phyloP scores from a whole-genome alignment of 2,113 vertebrate species.

The Gymnarchus niloticus region DNA sequence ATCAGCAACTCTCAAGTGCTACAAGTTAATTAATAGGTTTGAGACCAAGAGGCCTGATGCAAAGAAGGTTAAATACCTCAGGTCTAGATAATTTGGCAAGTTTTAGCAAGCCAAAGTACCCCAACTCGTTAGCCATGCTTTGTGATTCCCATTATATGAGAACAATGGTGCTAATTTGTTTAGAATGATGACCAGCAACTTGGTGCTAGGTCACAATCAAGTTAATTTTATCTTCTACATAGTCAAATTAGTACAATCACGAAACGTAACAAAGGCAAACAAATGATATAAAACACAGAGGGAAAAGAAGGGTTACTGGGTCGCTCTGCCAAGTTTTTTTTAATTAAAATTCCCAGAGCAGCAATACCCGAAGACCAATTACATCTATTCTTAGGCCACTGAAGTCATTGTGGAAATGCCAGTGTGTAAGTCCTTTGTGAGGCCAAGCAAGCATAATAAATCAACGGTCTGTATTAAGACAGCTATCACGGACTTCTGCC shows the following conservation, averaged over 20 bases:
- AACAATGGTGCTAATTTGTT: background rate
- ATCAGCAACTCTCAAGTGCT: background rate
- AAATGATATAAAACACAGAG: background rate
- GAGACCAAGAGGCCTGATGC: background rate
- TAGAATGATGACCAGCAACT: background rate
- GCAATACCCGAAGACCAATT: slow-evolving; percentile 16
- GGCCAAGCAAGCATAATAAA: slow-evolving; percentile 18
- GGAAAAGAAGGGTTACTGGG: background rate
- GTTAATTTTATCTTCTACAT: background rate
- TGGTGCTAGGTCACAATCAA: background rate
- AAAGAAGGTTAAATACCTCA: background rate
- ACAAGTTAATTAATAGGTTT: slow-evolving; percentile 5
- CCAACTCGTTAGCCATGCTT: background rate
- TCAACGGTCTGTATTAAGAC: slow-evolving; percentile 12
- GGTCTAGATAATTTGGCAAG: slow-evolving; percentile 7
- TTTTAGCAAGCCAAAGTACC: slow-evolving; percentile 11
- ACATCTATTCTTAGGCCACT: slow-evolving; percentile 14
- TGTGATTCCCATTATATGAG: background rate
- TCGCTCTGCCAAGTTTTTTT: slow-evolving; percentile 7
- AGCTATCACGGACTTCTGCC: slow-evolving; percentile 19
- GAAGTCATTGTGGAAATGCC: slow-evolving; percentile 9
- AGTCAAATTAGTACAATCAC: background rate
- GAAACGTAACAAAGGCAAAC: background rate
- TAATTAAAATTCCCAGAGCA: slow-evolving; percentile 19
- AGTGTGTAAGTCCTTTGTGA: background rate